Evolutionary conservation across 1,140 invertebrate genomes (phyloP), one percentile per base, ranked within the genome.

Genomic region (Caenorhabditis inopinata): DNA sequence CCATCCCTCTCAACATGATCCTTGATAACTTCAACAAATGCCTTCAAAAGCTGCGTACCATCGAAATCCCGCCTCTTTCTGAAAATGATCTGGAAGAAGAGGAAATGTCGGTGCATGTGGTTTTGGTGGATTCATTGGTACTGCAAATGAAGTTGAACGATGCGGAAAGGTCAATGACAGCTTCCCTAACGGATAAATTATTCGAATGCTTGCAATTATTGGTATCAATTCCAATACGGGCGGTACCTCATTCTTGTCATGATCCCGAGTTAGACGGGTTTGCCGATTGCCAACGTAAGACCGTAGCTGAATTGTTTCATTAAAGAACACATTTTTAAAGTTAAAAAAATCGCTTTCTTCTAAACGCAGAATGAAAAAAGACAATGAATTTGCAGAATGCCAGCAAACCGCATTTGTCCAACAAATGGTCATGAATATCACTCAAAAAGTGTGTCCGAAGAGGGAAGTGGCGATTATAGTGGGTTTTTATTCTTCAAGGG

Each of bases 71-170:
- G 85, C 89, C 18, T 83, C 92, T 92, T 79, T 92, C 92, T 4
- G 93, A 92, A 4, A 91, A 91, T 27, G 90, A 93, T 62, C 93
- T 93, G 0, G 93, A 93, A 84, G 93, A 82, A 7, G 85, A 85
- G 18, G 83, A 83, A 27, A 78, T 84, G 27, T 85, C 83, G 3
- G 82, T 96, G 86, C 97, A 95, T 89, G 94, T 98, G 81, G 91
- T 98, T 2, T 98, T 98, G 95, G 90, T 98, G 75, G 96, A 98
- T 89, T 93, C 98, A 82, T 89, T 97, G 45, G 90, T 97, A 3
- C 96, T 96, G 91, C 96, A 99, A 91, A 93, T 98, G 92, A 95
- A 97, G 87, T 90, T 98, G 1, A 96, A 97, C 90, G 93, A 94
- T 83, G 91, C 94, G n/a, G 93, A 94, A 78, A 92, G 92, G 80